Evolutionary conservation across 2,113 vertebrate species (phyloP), one percentile per base, ranked within the genome.

Genomic region (Psephotus haematonotus): DNA sequence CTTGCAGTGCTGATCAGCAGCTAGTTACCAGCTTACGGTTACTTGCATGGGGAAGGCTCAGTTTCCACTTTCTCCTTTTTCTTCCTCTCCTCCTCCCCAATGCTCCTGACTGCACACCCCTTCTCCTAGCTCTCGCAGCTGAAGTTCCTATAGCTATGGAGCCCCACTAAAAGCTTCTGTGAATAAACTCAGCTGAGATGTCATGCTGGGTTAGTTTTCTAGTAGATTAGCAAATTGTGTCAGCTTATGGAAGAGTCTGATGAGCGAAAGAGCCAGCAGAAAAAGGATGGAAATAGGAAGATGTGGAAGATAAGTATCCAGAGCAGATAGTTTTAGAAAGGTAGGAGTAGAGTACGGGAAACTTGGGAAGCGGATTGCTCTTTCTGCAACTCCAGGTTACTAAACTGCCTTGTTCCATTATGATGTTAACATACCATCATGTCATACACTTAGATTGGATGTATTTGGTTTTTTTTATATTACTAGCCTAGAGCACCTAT

Each of bases 91-190:
- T 59, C 7, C 4, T 90, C 8, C 7, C 8, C 17, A 39, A 0
- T 6, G 8, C 7, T 76, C 13, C 43, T 8, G 7, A 25, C 15
- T 47, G 9, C 15, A 12, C 2, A 4, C 1, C 5, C 3, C 17
- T 70, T 35, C 7, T 25, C 57, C 33, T 35, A 59, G 33, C 57
- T n/a, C 57, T 35, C 1, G 6, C 20, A 59, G n/a, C 33, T 35
- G 16, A 35, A 24, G 57, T 23, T 86, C 5, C 25, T 76, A 24
- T 44, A 63, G 18, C 28, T 82, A 41, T 17, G 31, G 17, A 79
- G n/a, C 3, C 23, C 39, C 49, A 11, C 23, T 79, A 63, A 70
- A 53, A 79, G 6, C 16, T 46, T 50, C 11, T 19, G 22, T 71
- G 28, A 68, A 82, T 68, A 49, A 70, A 75, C 6, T n/a, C n/a